Conservation (phyloP, 2,888 invertebrate genomes). For the Bugulina stolonifera region DNA sequence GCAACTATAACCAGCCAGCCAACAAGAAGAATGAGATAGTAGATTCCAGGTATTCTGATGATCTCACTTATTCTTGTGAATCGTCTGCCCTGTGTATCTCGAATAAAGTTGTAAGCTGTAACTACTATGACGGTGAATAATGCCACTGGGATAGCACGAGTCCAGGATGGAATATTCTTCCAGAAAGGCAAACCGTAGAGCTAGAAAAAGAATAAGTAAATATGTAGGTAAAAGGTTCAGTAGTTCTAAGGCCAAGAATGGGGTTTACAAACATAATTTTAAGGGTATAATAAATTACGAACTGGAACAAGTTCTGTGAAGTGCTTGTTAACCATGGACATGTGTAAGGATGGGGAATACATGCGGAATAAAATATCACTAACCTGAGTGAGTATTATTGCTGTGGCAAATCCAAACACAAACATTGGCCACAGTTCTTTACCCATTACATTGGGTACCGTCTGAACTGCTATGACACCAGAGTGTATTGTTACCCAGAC, state of each 20-base stretch:
- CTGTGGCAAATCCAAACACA: slow-evolving; percentile 31
- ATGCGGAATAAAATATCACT: too few relatives aligned
- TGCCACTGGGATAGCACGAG: slow-evolving; percentile 29
- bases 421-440: slow-evolving; percentile 35
- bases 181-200: slow-evolving; percentile 32
- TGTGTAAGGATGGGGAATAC: too few relatives aligned
- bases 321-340: too few relatives aligned
- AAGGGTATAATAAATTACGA: too few relatives aligned
- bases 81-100: slow-evolving; percentile 30
- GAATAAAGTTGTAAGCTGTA: slow-evolving; percentile 32
- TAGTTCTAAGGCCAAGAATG: too few relatives aligned
- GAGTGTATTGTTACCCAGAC: slow-evolving; percentile 32
- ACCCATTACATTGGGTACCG: slow-evolving; percentile 31
- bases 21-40: slow-evolving; percentile 27
- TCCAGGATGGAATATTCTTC: slow-evolving; percentile 30
- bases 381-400: slow-evolving; percentile 29
- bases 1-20: slow-evolving; percentile 20
- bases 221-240: background rate
- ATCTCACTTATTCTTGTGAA: slow-evolving; percentile 32
- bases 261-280: too few relatives aligned
- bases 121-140: slow-evolving; percentile 29
- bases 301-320: too few relatives aligned
- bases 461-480: slow-evolving; percentile 32
- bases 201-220: too few relatives aligned
- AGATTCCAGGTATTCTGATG: slow-evolving; percentile 31